Base-by-base conservation (phyloP, 2,888 invertebrate genomes). In the Drosophila anomalata region DNA sequence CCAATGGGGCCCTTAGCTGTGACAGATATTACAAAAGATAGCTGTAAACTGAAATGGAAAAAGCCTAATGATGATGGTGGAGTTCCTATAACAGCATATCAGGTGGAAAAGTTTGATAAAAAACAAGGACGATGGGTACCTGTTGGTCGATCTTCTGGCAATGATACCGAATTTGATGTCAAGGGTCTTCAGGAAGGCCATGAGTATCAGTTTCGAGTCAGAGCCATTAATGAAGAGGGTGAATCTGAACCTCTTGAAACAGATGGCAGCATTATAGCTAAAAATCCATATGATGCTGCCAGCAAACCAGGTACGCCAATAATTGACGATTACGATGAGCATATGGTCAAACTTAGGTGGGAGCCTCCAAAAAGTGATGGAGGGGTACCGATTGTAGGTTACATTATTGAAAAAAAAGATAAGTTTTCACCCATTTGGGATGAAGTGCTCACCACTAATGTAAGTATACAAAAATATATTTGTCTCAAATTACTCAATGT, bases 341-440 rank as follows among this genome's bases (percentile, higher is more conserved):
- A 97, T 91, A 95, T 96, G 72, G 97, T 97, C 54, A 96, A 97
- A 91, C 94, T 99, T 59, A 95, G 95, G 48, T 99, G 99, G 99
- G 94, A 95, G 0, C 96, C 97, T 89, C 99, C 99, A 2, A 95
- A 97, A 75, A 95, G 96, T 89, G 98, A 99, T 92, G 99, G 99
- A 51, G 99, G 99, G 20, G 97, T 98, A 14, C 98, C 98, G 0
- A 97, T 99, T 88, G 96, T 95, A n/a, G 98, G 98, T n/a, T 99
- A 99, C 90, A 93, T 97, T 57, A 96, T 98, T 88, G 98, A 98
- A 92, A 97, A 96, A 85, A 95, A 97, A 83, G 97, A 97, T 92
- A 95, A 95, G 76, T 96, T 96, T 77, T 95, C 96, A 80, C 95
- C 96, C 0, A 93, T 95, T 22, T 98, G 98, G 98, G 96, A 96